phyloP scores from a whole-genome alignment of 2,888 invertebrate genomes.

The Cremastobaeus sp. region DNA sequence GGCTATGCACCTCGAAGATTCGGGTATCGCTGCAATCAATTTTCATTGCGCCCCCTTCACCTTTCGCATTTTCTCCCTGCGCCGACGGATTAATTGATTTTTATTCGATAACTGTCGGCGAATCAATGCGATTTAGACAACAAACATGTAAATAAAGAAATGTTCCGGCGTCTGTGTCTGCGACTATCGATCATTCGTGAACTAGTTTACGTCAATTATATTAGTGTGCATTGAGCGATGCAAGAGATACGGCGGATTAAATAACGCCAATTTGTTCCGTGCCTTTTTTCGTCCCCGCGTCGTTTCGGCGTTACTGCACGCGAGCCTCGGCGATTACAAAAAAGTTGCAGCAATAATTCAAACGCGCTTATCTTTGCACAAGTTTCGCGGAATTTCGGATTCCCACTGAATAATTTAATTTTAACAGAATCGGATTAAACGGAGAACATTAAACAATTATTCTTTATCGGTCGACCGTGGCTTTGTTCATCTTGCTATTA shows the following conservation, averaged over 20 bases:
- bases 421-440: no score
- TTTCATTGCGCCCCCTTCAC: no score
- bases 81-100: no score
- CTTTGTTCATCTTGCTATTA: no score
- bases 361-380: conserved; percentile 1
- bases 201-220: conserved; percentile 41
- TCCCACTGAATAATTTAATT: no score
- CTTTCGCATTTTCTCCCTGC: no score
- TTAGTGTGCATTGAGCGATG: conserved; percentile 22
- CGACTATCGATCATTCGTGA: conserved; percentile 28
- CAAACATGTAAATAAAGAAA: conserved; percentile 23
- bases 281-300: conserved; percentile 7
- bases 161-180: conserved; percentile 4
- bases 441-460: no score
- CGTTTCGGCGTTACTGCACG: conserved; percentile 8
- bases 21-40: no score
- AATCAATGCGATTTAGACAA: no score
- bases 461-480: no score
- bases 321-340: neutral
- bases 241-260: conserved; percentile 29
- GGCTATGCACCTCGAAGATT: no score
- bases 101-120: no score
- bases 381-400: neutral
- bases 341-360: conserved; percentile 10
- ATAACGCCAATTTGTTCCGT: conserved; percentile 14